phyloP scores from a whole-genome alignment of 2,888 invertebrate genomes.

The Lasioglossum marginatum region DNA sequence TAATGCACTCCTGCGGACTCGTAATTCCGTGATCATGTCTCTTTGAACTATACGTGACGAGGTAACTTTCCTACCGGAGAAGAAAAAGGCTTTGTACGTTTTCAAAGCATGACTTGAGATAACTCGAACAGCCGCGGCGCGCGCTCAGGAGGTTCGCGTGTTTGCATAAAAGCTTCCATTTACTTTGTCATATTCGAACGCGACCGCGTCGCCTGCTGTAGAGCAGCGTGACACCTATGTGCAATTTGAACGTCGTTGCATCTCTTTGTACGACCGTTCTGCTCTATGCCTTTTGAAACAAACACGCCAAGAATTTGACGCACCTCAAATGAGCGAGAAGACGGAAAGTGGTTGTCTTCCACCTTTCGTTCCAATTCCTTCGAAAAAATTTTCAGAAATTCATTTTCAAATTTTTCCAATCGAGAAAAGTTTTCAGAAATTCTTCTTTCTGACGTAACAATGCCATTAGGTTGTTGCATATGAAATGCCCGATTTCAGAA shows the following conservation, averaged over 20 bases:
- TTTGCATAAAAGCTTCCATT: slow-evolving; percentile 23
- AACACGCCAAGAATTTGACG: background rate
- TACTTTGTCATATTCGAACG: slow-evolving; percentile 26
- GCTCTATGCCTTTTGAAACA: slow-evolving; percentile 14
- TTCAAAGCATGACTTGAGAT: slow-evolving; percentile 1
- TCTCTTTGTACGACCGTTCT: background rate
- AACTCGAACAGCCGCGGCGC: background rate
- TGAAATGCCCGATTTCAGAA: no score
- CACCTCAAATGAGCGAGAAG: background rate
- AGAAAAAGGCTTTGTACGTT: background rate
- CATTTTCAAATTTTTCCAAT: no score
- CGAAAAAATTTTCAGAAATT: no score
- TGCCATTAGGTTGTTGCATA: background rate
- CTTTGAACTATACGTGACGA: background rate
- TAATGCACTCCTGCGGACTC: background rate
- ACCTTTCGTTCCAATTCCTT: background rate
- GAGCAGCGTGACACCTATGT: slow-evolving; percentile 2
- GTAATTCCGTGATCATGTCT: background rate
- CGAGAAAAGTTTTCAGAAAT: no score
- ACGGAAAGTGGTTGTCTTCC: background rate
- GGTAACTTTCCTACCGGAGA: background rate
- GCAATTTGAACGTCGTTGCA: slow-evolving; percentile 7
- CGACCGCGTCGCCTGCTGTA: background rate
- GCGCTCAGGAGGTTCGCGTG: slow-evolving; percentile 1
- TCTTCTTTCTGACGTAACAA: background rate